These are phyloP conservation scores for Procavia capensis DNA, from an alignment of 2,113 vertebrate species.

Conservation along the genomic window DNA sequence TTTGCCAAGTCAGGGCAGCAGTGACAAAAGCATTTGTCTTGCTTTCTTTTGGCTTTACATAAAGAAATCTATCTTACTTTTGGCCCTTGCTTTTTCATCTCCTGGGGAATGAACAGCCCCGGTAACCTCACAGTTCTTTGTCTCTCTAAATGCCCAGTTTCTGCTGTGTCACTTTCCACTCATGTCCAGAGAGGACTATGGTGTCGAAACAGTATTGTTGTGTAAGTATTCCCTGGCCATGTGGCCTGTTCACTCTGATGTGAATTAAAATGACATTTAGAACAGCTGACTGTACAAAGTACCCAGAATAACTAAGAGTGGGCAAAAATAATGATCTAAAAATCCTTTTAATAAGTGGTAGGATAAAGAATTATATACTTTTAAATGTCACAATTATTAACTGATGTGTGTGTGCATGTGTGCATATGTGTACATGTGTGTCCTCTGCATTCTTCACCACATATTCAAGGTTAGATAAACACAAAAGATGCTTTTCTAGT, in stretches of 20 bases:
- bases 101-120: background rate
- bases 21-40: background rate
- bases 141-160: background rate
- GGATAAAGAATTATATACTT: background rate
- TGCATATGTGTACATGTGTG: too few species aligned
- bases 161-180: background rate
- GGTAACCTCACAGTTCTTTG: background rate
- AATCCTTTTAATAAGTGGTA: background rate
- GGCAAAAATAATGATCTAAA: background rate
- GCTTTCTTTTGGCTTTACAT: background rate
- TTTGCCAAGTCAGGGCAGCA: background rate
- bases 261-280: slow-evolving; percentile 20
- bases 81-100: background rate
- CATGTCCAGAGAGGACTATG: background rate
- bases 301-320: background rate
- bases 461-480: background rate
- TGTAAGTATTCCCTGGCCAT: background rate
- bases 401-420: background rate
- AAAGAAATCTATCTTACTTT: background rate
- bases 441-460: background rate
- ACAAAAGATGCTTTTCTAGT: background rate
- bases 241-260: background rate
- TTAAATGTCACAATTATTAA: background rate
- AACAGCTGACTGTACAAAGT: background rate
- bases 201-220: slow-evolving; percentile 5